These are phyloP conservation scores for Thamnophis elegans DNA, from an alignment of 2,797 vertebrate genomes.

Conservation along the genomic window DNA sequence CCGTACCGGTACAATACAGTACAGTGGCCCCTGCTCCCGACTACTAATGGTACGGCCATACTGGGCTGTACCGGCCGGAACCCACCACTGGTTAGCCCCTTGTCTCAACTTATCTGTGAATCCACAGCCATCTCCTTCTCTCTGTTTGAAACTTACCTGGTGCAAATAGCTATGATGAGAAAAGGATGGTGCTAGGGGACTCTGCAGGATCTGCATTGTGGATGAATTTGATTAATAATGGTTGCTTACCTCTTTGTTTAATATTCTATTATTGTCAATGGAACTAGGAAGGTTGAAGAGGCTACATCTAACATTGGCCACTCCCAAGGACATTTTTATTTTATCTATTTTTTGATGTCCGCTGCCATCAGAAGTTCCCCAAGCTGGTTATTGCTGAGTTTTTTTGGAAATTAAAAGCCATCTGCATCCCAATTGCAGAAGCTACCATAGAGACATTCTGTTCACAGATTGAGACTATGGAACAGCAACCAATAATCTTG, in stretches of 20 bases:
- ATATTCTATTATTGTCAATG: neutral
- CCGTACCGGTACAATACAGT: too few relatives aligned
- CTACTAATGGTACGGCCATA: too few relatives aligned
- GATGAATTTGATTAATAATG: neutral
- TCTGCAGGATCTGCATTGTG: neutral
- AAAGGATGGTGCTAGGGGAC: neutral
- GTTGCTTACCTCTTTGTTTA: neutral
- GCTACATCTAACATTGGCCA: neutral
- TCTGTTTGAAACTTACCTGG: neutral
- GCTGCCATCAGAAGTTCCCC: neutral
- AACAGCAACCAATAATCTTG: neutral
- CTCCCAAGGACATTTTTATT: neutral
- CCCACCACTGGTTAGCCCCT: neutral
- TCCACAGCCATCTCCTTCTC: neutral
- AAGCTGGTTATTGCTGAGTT: neutral
- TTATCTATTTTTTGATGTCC: neutral
- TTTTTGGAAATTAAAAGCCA: neutral
- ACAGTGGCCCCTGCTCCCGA: too few relatives aligned
- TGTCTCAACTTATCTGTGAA: neutral
- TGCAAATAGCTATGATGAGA: neutral
- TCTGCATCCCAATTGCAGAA: neutral
- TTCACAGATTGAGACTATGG: neutral
- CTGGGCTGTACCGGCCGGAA: too few relatives aligned
- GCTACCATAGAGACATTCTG: neutral
- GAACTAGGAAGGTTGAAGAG: neutral